Evolutionary conservation across 2,888 invertebrate genomes (phyloP).

Genomic region (Strigamia crassipes): DNA sequence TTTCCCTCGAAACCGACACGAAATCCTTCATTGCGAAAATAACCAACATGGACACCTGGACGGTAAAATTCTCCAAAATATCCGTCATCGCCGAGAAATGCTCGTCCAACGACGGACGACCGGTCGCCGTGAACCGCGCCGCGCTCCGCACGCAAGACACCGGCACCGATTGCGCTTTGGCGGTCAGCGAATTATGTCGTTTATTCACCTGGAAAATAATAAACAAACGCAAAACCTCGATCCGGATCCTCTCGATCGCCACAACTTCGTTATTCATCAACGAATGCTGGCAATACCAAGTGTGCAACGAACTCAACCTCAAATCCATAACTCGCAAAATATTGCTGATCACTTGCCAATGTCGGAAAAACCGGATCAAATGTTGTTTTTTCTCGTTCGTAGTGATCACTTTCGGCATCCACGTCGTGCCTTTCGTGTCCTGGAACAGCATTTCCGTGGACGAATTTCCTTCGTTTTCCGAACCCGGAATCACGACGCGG

Average conservation of each 20-base stretch:
- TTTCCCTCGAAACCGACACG: not conserved
- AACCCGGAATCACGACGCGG: not conserved
- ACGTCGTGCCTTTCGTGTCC: not conserved
- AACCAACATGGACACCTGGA: not conserved
- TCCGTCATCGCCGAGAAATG: not conserved
- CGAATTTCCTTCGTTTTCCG: not conserved
- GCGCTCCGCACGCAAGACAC: not conserved
- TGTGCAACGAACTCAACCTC: not conserved
- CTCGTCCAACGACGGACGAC: not conserved
- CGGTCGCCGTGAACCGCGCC: not conserved
- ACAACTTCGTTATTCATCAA: not conserved
- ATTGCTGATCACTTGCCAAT: not conserved
- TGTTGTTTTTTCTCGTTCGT: not conserved
- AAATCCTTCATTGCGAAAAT: not conserved
- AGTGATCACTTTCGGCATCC: not conserved
- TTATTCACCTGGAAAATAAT: conserved; percentile 17
- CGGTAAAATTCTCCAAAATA: not conserved
- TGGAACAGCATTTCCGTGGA: not conserved
- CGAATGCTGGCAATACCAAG: not conserved
- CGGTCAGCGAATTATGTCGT: not conserved
- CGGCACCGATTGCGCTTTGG: not conserved
- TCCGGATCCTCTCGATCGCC: not conserved
- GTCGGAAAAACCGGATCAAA: not conserved
- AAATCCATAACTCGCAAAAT: not conserved
- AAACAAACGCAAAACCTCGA: not conserved